Percentiles rank a stretch among this genome's conserved stretches.
Evolutionary conservation across 1,140 invertebrate genomes (phyloP).

Genomic region (Dendroctonus ponderosae): DNA sequence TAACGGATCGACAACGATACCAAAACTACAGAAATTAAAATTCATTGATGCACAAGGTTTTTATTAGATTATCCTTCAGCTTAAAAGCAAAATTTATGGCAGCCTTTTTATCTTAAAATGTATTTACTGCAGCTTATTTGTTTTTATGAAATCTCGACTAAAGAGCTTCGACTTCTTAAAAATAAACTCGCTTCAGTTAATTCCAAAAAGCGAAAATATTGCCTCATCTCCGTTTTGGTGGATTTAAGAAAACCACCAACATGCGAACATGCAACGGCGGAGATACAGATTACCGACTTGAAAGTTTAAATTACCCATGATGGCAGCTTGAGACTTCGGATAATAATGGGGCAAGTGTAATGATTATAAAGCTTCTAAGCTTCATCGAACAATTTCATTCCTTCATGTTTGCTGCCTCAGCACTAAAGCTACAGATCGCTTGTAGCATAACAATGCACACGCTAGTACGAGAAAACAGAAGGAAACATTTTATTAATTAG

Average conservation of each 20-base stretch:
- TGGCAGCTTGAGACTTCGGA: neutral
- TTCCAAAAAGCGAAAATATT: constrained; percentile 18
- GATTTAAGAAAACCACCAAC: constrained; percentile 22
- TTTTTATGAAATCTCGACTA: constrained; percentile 10
- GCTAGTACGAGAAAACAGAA: too few species aligned
- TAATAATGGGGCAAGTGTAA: neutral
- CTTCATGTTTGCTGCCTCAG: neutral
- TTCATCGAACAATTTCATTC: too few species aligned
- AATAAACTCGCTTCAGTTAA: constrained; percentile 21
- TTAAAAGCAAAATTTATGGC: constrained; percentile 14
- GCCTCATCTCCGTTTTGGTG: constrained; percentile 8
- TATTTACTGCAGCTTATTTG: constrained; percentile 17
- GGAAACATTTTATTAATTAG: too few species aligned
- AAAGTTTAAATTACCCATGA: constrained; percentile 9
- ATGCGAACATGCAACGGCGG: constrained; percentile 6
- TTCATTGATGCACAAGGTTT: too few species aligned
- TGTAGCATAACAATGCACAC: too few species aligned
- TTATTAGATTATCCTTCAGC: neutral
- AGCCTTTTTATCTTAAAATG: constrained; percentile 13
- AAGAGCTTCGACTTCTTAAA: constrained; percentile 21
- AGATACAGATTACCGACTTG: constrained; percentile 14
- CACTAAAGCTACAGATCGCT: too few species aligned
- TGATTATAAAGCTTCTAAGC: too few species aligned
- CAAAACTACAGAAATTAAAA: too few species aligned
- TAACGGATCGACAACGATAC: too few species aligned